Percentiles rank a stretch among this genome's conserved stretches.
Conservation (phyloP, 2,888 invertebrate genomes). For the Dolomedes plantarius region DNA sequence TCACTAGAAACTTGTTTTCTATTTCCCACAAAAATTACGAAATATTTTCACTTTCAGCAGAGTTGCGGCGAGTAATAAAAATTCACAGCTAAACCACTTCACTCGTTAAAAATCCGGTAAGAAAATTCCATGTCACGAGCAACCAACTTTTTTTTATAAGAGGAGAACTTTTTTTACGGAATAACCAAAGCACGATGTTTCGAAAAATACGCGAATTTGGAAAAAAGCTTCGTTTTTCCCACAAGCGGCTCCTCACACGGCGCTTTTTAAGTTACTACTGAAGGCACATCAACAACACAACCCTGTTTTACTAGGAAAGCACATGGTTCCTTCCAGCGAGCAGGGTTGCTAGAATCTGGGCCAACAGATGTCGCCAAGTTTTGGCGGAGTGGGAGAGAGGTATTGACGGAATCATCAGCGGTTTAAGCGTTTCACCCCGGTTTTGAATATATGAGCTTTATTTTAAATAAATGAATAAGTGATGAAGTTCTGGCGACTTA, state of each 20-base stretch:
- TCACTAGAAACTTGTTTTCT: neutral
- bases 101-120: neutral
- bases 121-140: neutral
- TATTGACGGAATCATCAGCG: neutral
- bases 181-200: neutral
- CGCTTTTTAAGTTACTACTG: constrained; percentile 33
- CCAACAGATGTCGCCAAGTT: constrained; percentile 22
- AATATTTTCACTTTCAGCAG: neutral
- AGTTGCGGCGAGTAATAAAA: neutral
- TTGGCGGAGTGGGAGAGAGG: constrained; percentile 4
- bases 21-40: neutral
- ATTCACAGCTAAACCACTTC: neutral
- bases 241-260: neutral
- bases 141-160: too few relatives aligned
- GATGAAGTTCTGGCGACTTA: too few relatives aligned
- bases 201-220: neutral
- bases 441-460: too few relatives aligned
- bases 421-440: neutral
- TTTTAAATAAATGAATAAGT: too few relatives aligned
- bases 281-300: constrained; percentile 25
- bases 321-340: constrained; percentile 53
- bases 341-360: constrained; percentile 19
- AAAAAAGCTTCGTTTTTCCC: neutral
- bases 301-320: constrained; percentile 49
- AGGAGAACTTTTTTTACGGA: neutral